phyloP scores from a whole-genome alignment of 2,113 vertebrate genomes.

The Pteronura brasiliensis region DNA sequence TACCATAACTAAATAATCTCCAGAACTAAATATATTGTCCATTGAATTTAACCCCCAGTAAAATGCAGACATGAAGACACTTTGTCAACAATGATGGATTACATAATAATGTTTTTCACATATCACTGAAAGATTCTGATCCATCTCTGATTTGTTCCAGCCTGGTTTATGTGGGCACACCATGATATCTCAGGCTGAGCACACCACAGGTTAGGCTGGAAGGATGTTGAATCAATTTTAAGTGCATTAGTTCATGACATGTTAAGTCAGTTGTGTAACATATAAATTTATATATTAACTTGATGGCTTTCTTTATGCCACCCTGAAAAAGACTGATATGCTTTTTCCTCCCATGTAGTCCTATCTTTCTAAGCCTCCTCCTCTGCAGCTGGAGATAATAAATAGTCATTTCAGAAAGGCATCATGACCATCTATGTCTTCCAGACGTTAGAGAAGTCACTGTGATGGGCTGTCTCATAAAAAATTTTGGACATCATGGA shows the following conservation, averaged over 20 bases:
- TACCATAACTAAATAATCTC: background rate
- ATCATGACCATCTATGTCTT: background rate
- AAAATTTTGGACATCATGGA: background rate
- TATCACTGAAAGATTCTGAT: background rate
- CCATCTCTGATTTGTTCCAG: background rate
- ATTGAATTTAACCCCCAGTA: background rate
- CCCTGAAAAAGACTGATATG: constrained; percentile 31
- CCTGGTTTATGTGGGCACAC: background rate
- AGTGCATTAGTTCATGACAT: constrained; percentile 47
- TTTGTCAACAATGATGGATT: constrained; percentile 28
- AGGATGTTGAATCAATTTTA: background rate
- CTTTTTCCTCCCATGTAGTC: background rate
- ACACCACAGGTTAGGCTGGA: background rate
- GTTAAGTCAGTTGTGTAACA: constrained; percentile 57
- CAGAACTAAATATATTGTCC: background rate
- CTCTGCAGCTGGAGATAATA: background rate
- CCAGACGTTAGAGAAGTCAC: background rate
- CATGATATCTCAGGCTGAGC: background rate
- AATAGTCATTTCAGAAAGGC: constrained; percentile 35
- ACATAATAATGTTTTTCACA: background rate
- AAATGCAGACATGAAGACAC: background rate
- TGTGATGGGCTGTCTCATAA: background rate
- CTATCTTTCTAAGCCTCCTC: background rate
- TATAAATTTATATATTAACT: constrained; percentile 31
- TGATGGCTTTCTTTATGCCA: constrained; percentile 44